These are phyloP conservation scores for Beris chalybata DNA, from an alignment of 2,888 invertebrate species.

Conservation along the genomic window DNA sequence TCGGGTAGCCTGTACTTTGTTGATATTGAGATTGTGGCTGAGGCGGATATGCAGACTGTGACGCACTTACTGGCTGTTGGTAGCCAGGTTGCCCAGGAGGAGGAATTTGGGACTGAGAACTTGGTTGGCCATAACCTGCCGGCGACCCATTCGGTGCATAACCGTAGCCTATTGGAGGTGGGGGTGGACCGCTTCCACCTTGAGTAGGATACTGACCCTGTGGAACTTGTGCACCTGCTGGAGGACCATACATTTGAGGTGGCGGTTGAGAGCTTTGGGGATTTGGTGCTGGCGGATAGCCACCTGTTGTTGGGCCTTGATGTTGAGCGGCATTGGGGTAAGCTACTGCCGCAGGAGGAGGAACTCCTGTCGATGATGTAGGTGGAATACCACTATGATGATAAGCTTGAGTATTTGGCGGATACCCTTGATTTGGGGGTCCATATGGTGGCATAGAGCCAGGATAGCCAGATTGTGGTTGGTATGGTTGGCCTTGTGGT, in stretches of 20 bases:
- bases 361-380: constrained; percentile 51
- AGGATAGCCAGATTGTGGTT: constrained; percentile 64
- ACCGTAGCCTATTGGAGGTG: constrained; percentile 57
- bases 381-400: constrained; percentile 58
- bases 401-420: constrained; percentile 62
- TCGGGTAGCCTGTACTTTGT: constrained; percentile 55
- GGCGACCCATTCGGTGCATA: constrained; percentile 57
- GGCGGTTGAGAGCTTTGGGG: constrained; percentile 53
- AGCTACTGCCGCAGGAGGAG: constrained; percentile 53
- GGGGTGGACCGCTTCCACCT: constrained; percentile 52
- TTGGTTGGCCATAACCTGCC: constrained; percentile 46
- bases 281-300: constrained; percentile 57
- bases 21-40: constrained; percentile 52
- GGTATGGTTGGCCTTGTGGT: constrained; percentile 61
- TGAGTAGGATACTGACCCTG: constrained; percentile 54
- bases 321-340: constrained; percentile 58
- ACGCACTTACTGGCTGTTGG: constrained; percentile 51
- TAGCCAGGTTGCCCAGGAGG: constrained; percentile 55
- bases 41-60: constrained; percentile 57
- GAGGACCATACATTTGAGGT: constrained; percentile 54
- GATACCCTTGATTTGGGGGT: constrained; percentile 59
- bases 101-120: constrained; percentile 42
- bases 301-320: constrained; percentile 56
- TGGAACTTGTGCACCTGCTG: constrained; percentile 56
- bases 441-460: constrained; percentile 50